Percentiles rank a stretch among this genome's conserved stretches.
These are phyloP conservation scores for Takifugu ocellatus DNA, from an alignment of 2,797 vertebrate species.

Conservation along the genomic window DNA sequence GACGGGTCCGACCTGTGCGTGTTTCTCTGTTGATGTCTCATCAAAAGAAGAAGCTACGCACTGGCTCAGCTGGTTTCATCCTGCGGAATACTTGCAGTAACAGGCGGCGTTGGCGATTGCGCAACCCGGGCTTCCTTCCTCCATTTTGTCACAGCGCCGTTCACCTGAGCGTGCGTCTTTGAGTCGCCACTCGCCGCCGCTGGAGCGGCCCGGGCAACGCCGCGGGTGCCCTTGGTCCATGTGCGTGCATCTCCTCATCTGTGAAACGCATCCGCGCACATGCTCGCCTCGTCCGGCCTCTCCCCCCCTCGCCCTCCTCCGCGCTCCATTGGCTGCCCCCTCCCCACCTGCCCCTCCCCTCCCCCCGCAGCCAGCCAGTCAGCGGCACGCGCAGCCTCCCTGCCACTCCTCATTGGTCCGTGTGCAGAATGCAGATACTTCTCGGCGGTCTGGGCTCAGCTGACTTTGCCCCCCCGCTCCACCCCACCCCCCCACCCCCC, in stretches of 20 bases:
- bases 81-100: not conserved
- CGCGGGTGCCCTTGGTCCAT: conserved; percentile 69
- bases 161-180: not conserved
- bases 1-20: conserved; percentile 25
- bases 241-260: conserved; percentile 51
- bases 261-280: conserved; percentile 27
- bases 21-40: conserved; percentile 12
- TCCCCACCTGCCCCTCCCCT: conserved; percentile 36
- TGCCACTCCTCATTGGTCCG: conserved; percentile 56
- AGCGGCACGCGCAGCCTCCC: conserved; percentile 16
- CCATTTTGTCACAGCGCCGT: conserved; percentile 2
- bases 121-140: conserved; percentile 2
- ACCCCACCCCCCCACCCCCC: no score
- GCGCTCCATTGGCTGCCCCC: conserved; percentile 41
- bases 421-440: conserved; percentile 62
- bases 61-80: conserved; percentile 12
- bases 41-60: conserved; percentile 11
- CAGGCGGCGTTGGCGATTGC: conserved; percentile 2
- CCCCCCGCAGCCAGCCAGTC: conserved; percentile 49
- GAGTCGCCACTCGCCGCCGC: conserved; percentile 1
- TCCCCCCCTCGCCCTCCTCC: conserved; percentile 18
- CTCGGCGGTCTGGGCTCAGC: conserved; percentile 75
- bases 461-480: conserved; percentile 41
- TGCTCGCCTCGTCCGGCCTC: conserved; percentile 11
- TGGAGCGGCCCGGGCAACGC: conserved; percentile 9